Evolutionary conservation across 2,797 vertebrate genomes (phyloP), one percentile per base, ranked within the genome.

Genomic region (Aplochiton taeniatus): DNA sequence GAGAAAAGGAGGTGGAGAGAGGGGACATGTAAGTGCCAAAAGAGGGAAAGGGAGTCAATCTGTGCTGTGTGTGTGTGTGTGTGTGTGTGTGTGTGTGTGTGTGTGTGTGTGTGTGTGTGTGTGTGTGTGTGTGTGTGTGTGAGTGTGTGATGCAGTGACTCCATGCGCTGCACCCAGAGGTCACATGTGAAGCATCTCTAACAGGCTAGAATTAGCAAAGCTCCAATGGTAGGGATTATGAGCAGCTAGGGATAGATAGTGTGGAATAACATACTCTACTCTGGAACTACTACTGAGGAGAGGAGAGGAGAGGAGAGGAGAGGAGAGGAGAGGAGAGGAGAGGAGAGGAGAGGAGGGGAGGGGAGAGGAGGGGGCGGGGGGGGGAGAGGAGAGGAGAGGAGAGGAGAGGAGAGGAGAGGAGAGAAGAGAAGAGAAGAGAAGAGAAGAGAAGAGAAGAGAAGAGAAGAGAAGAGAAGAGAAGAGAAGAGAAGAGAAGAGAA

Each of bases 261-360:
- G 31, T 31, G 31, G 31, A 31, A 31, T 31, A 31, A 6, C 31
- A 31, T 31, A n/a, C n/a, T n/a, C n/a, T n/a, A n/a, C n/a, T n/a
- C n/a, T n/a, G n/a, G n/a, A n/a, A n/a, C n/a, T n/a, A n/a, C n/a
- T n/a, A n/a, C n/a, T n/a, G n/a, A n/a, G n/a, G n/a, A 31, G 31
- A 31, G 31, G 31, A 31, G 31, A 31, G 31, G 31, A 31, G 31
- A 31, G 31, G 31, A 31, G 31, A 31, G 31, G 31, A 31, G 31
- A 31, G 31, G 31, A 2, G 31, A 68, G 44, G 60, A 65, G 56
- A 52, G 58, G 47, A 18, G 14, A 41, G 60, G 41, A 17, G 61
- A 11, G 12, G 45, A 10, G 57, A 49, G 57, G 49, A 19, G 14
- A 42, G 52, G 47, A 18, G 57, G n/a, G n/a, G n/a, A n/a, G n/a